These are phyloP conservation scores for Neocrepidodera transversa DNA, from an alignment of 2,888 invertebrate species.

Conservation along the genomic window DNA sequence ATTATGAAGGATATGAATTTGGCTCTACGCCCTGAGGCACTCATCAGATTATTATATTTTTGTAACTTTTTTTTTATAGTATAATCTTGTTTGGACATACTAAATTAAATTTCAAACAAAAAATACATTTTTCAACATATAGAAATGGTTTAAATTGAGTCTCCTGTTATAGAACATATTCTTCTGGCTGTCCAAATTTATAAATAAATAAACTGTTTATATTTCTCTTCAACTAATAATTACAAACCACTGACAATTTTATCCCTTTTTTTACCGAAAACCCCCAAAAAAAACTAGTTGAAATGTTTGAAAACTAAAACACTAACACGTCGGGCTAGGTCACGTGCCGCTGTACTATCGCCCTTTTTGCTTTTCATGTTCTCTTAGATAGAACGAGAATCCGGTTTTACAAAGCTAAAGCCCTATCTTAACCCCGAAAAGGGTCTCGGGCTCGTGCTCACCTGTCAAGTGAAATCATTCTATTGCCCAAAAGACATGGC, in stretches of 20 bases:
- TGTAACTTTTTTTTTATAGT: no score
- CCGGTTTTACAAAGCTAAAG: slow-evolving; percentile 18
- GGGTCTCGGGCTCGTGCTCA: slow-evolving; percentile 18
- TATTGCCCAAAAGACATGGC: not conserved
- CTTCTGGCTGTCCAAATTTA: no score
- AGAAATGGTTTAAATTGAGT: no score
- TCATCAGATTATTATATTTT: no score
- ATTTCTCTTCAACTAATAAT: no score
- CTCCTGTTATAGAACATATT: no score
- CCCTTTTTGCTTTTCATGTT: not conserved
- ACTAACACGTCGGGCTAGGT: not conserved
- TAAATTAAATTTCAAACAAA: no score
- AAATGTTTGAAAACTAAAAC: not conserved
- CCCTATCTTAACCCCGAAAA: slow-evolving; percentile 12
- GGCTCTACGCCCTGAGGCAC: no score
- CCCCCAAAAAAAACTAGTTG: not conserved
- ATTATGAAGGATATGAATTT: no score
- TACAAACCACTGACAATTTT: not conserved
- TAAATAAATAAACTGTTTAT: no score
- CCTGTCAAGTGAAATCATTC: slow-evolving; percentile 17
- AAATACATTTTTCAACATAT: no score
- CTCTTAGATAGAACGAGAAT: slow-evolving; percentile 6
- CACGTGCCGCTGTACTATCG: slow-evolving; percentile 1
- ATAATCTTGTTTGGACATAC: no score
- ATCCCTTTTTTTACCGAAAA: not conserved